These are phyloP conservation scores for Pocillopora grandis DNA, from an alignment of 92 coral and sea anemone species.

Conservation along the genomic window DNA sequence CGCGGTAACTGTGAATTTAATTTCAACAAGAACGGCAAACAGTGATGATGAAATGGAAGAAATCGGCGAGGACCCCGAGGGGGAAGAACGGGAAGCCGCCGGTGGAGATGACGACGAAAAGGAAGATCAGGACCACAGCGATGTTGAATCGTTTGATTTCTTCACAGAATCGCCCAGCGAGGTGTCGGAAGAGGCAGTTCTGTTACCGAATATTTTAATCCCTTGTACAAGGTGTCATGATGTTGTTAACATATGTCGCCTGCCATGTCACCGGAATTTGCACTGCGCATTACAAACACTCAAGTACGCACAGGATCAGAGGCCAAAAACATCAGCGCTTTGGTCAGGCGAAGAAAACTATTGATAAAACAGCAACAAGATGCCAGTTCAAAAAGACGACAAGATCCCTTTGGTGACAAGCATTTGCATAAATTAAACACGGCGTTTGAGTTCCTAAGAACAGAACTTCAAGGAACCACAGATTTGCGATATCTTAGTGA, in stretches of 20 bases:
- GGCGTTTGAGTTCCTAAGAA: slow-evolving; percentile 84
- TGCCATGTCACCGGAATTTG: slow-evolving; percentile 75
- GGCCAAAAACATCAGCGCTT: slow-evolving; percentile 56
- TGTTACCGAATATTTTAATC: slow-evolving; percentile 73
- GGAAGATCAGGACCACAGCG: slow-evolving; percentile 17
- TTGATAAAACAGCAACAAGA: slow-evolving; percentile 70
- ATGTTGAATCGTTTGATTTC: slow-evolving; percentile 18
- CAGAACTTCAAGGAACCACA: slow-evolving; percentile 64
- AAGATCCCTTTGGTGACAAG: slow-evolving; percentile 52
- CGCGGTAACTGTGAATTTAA: slow-evolving; percentile 74
- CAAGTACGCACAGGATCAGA: slow-evolving; percentile 66
- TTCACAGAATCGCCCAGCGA: slow-evolving; percentile 28
- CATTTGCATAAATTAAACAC: slow-evolving; percentile 73
- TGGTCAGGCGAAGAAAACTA: slow-evolving; percentile 64
- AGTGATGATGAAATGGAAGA: slow-evolving; percentile 47
- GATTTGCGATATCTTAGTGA: slow-evolving; percentile 17
- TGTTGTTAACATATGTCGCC: slow-evolving; percentile 72
- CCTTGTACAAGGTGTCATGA: slow-evolving; percentile 84
- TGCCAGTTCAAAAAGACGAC: slow-evolving; percentile 38
- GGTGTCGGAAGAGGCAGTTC: slow-evolving; percentile 29
- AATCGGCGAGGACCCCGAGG: slow-evolving; percentile 33
- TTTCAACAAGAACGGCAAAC: slow-evolving; percentile 46
- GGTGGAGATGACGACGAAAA: slow-evolving; percentile 4
- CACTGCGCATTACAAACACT: slow-evolving; percentile 84
- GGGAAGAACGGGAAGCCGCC: slow-evolving; percentile 24